Base-by-base conservation (phyloP, 2,888 invertebrate genomes). In the Pseudococcus longispinus region DNA sequence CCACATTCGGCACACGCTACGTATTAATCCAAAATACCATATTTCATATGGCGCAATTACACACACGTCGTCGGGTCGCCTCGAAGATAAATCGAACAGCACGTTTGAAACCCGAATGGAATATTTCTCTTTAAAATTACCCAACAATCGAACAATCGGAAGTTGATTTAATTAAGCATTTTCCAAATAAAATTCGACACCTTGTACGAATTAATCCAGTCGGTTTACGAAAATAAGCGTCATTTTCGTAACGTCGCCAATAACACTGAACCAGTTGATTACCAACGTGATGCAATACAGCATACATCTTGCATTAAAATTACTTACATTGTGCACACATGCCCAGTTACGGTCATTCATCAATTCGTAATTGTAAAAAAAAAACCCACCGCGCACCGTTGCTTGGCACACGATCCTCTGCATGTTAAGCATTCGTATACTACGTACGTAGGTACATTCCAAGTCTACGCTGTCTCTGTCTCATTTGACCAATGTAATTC, bases 241-340 rank as follows among this genome's bases (percentile, higher is more conserved):
- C n/a, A 80, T 80, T 80, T 80, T 80, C 77, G 77, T 42, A 80
- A 80, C 42, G 20, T 37, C 77, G 37, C 77, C 70, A 18, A 70
- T 70, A 80, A 80, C 42, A 80, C 77, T 32, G 77, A 80, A 80
- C 77, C 77, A 80, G 77, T 80, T 80, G 77, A 80, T 80, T 80
- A 80, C 42, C 15, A 70, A 70, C 70, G 20, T 80, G 77, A 80
- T 80, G 77, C 77, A 80, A 80, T 80, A 1, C 32, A 2, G 37
- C 37, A 80, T 42, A 37, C 77, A 80, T 80, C 77, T 80, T 80
- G 29, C 77, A 80, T 80, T 80, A 80, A 80, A 80, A 80, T 80
- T 80, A 80, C 77, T 42, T 80, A 80, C 77, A 80, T 80, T 80
- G 77, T 80, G 77, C 42, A 42, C 77, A 42, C 42, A 42, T 42